phyloP scores from a whole-genome alignment of 2,797 vertebrate genomes.

The Pitangus sulphuratus region DNA sequence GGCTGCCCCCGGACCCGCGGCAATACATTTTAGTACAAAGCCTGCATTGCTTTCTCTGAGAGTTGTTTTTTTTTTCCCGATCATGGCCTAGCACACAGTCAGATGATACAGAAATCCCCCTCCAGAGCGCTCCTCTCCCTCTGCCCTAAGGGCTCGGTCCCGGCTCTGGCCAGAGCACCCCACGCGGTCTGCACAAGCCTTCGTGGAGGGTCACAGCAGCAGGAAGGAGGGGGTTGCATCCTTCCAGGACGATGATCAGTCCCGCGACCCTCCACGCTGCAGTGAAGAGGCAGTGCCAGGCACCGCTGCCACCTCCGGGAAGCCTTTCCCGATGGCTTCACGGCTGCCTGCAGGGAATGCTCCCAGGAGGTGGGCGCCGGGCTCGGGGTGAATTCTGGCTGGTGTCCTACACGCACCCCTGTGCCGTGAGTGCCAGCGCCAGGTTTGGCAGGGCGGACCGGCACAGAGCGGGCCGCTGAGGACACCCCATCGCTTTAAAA shows the following conservation, averaged over 20 bases:
- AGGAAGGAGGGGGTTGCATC: not conserved
- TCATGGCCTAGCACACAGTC: not conserved
- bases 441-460: not conserved
- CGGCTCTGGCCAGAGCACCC: not conserved
- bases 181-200: not conserved
- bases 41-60: not conserved
- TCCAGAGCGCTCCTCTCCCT: not conserved
- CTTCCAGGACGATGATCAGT: not conserved
- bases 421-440: not conserved
- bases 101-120: not conserved
- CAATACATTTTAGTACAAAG: slow-evolving; percentile 15
- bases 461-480: not conserved
- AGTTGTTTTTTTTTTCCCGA: not conserved
- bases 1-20: not conserved
- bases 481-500: not conserved
- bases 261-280: not conserved
- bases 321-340: not conserved
- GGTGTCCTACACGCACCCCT: not conserved
- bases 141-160: not conserved
- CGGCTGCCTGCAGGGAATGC: not conserved
- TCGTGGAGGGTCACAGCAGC: not conserved
- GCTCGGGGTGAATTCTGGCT: not conserved
- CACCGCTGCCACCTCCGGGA: not conserved
- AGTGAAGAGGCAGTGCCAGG: not conserved
- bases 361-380: not conserved